Conservation (phyloP, 2,888 invertebrate genomes). For the Leptopilina myrica region DNA sequence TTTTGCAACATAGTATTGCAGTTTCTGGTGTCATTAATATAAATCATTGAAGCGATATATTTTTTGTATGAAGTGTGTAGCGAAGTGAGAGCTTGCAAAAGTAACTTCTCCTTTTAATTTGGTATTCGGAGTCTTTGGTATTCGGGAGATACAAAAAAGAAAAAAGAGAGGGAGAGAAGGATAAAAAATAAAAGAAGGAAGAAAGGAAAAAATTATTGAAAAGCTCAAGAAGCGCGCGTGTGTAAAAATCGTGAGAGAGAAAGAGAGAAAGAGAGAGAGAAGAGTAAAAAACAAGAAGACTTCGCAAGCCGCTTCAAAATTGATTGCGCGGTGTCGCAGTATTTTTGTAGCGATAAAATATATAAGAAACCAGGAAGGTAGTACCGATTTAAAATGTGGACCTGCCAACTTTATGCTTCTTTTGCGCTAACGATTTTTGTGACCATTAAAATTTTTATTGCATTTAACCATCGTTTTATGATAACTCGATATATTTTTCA, state of each 20-base stretch:
- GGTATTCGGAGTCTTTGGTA: slow-evolving; percentile 35
- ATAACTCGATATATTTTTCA: slow-evolving; percentile 7
- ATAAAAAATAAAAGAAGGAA: too few relatives aligned
- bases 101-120: slow-evolving; percentile 38
- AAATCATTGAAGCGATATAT: slow-evolving; percentile 32
- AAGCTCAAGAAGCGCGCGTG: slow-evolving; percentile 36
- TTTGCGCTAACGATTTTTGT: slow-evolving; percentile 38
- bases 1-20: slow-evolving; percentile 36
- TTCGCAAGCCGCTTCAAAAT: slow-evolving; percentile 30
- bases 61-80: slow-evolving; percentile 16
- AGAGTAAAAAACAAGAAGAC: neutral
- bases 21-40: slow-evolving; percentile 23
- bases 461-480: slow-evolving; percentile 33
- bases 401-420: slow-evolving; percentile 41
- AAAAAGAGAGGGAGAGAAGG: too few relatives aligned
- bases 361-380: slow-evolving; percentile 41
- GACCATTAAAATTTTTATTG: slow-evolving; percentile 37
- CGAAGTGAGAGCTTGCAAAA: slow-evolving; percentile 27
- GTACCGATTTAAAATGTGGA: slow-evolving; percentile 37
- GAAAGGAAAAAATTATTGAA: slow-evolving; percentile 24
- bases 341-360: slow-evolving; percentile 41
- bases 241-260: slow-evolving; percentile 21
- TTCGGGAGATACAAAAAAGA: slow-evolving; percentile 15
- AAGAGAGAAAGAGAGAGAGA: neutral
- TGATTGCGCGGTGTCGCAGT: slow-evolving; percentile 39